phyloP scores from a whole-genome alignment of 1,140 invertebrate genomes.

The Listronotus bonariensis region DNA sequence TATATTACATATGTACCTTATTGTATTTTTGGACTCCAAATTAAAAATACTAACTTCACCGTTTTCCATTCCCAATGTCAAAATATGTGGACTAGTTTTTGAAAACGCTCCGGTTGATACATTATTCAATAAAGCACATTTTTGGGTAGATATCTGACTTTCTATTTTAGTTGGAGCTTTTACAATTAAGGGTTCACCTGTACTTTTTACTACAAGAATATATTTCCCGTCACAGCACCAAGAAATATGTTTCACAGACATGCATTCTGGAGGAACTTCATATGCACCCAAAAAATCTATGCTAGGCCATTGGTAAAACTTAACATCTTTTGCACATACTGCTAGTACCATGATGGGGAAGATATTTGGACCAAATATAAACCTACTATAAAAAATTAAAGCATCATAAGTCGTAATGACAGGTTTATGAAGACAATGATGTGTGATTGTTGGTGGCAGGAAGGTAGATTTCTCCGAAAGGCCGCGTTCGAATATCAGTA shows the following conservation, averaged over 20 bases:
- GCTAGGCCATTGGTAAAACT: constrained; percentile 46
- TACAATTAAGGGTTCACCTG: constrained; percentile 32
- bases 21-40: constrained; percentile 23
- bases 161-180: constrained; percentile 14
- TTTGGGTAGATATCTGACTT: constrained; percentile 11
- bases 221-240: constrained; percentile 44
- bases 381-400: not conserved
- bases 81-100: constrained; percentile 23
- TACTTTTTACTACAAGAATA: constrained; percentile 36
- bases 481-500: no score
- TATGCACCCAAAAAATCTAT: constrained; percentile 32
- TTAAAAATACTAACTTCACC: constrained; percentile 39
- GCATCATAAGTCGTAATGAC: no score
- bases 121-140: constrained; percentile 8
- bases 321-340: constrained; percentile 43
- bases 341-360: constrained; percentile 38
- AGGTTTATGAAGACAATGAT: no score
- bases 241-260: constrained; percentile 37
- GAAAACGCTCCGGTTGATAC: constrained; percentile 38
- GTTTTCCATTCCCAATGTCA: constrained; percentile 39
- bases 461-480: no score
- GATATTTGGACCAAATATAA: not conserved
- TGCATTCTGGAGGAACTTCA: constrained; percentile 29
- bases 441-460: no score
- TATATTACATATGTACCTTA: no score